A percentile compares a stretch with the other conserved stretches of the same genome.
Conservation (phyloP, 2,888 invertebrate genomes). For the Leptinotarsa tumamoca region DNA sequence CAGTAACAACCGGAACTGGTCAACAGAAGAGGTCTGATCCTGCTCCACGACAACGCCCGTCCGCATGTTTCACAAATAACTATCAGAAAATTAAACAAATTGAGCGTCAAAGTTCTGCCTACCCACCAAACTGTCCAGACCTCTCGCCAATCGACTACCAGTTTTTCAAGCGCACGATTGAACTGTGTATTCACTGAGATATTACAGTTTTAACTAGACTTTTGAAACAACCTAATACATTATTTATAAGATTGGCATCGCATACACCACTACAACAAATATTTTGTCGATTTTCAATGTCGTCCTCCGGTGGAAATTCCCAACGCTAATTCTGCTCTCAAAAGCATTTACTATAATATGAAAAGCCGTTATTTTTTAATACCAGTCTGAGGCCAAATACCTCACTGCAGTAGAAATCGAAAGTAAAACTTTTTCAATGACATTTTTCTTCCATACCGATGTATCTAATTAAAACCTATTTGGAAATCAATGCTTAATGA, state of each 20-base stretch:
- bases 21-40: no score
- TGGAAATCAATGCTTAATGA: conserved; percentile 1
- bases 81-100: no score
- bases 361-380: not conserved
- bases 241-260: not conserved
- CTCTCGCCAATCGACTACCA: no score
- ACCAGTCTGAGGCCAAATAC: not conserved
- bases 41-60: no score
- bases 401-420: not conserved
- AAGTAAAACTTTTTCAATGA: conserved; percentile 10
- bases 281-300: not conserved
- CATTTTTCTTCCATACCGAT: conserved; percentile 3
- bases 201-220: no score
- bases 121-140: no score
- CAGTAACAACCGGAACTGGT: no score
- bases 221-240: no score
- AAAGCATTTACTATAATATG: not conserved
- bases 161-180: no score
- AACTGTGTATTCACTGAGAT: no score
- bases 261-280: not conserved
- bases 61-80: no score
- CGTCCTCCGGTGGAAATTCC: not conserved
- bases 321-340: not conserved
- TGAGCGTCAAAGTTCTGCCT: no score
- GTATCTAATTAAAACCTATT: not conserved